Evolutionary conservation across 1,140 invertebrate species (phyloP).

Genomic region (Amphibalanus amphitrite): DNA sequence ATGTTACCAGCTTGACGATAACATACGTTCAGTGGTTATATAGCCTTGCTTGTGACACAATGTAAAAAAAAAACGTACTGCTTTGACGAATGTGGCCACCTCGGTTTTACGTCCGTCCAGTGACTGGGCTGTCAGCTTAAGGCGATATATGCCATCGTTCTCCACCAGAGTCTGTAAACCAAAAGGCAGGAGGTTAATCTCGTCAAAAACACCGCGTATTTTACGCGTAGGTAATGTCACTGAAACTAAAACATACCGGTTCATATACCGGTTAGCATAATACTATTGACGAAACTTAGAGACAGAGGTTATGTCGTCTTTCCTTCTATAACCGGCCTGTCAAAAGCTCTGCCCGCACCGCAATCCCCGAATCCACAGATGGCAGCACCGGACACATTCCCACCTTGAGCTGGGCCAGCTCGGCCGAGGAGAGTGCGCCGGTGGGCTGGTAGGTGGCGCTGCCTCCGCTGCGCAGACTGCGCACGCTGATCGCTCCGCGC

Average conservation of each 20-base stretch:
- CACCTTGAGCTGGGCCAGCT: not conserved
- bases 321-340: not conserved
- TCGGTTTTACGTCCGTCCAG: not conserved
- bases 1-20: no score
- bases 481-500: not conserved
- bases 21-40: no score
- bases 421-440: not conserved
- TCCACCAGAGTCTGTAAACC: not conserved
- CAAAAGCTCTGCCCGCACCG: not conserved
- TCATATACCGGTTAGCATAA: no score
- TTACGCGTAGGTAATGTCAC: no score
- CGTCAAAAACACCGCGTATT: no score
- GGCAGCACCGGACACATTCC: not conserved
- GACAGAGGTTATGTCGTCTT: no score
- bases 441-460: constrained; percentile 1
- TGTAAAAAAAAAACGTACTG: not conserved
- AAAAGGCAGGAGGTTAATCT: not conserved
- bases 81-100: not conserved
- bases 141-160: not conserved
- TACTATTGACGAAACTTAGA: no score
- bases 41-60: no score
- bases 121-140: not conserved
- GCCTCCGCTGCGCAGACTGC: not conserved
- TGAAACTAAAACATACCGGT: no score
- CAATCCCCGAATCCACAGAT: not conserved